A percentile compares a stretch with the other conserved stretches of the same genome.
phyloP scores from a whole-genome alignment of 2,888 invertebrate genomes.

The Alcis repandata region DNA sequence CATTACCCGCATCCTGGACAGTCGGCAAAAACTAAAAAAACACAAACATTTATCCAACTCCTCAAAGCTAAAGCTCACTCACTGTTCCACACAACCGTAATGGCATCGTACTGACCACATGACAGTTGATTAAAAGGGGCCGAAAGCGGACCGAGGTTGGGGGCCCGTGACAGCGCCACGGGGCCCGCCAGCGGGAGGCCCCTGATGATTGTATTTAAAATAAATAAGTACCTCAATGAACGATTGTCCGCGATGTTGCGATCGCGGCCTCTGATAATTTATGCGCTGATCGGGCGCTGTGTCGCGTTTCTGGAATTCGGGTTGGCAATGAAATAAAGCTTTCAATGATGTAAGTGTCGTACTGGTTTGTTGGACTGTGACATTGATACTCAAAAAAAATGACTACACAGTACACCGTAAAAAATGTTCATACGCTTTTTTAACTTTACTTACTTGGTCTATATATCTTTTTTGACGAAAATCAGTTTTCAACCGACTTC shows the following conservation, averaged over 20 bases:
- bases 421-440: no score
- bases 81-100: constrained; percentile 49
- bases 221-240: constrained; percentile 87
- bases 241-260: constrained; percentile 77
- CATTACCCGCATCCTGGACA: no score
- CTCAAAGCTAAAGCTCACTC: constrained; percentile 15
- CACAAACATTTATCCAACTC: no score
- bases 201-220: constrained; percentile 87
- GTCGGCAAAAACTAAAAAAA: no score
- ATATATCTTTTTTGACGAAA: no score
- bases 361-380: not conserved
- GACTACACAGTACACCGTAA: no score
- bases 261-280: constrained; percentile 70
- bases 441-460: no score
- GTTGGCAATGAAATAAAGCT: constrained; percentile 23
- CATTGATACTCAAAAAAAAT: no score
- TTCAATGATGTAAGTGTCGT: not conserved
- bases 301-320: constrained; percentile 42
- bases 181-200: constrained; percentile 79
- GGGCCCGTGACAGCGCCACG: constrained; percentile 83
- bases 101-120: constrained; percentile 74
- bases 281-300: constrained; percentile 48
- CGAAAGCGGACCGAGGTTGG: constrained; percentile 82
- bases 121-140: constrained; percentile 87
- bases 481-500: no score